Evolutionary conservation across 2,797 vertebrate species (phyloP).

Genomic region (Hylomyscus alleni): DNA sequence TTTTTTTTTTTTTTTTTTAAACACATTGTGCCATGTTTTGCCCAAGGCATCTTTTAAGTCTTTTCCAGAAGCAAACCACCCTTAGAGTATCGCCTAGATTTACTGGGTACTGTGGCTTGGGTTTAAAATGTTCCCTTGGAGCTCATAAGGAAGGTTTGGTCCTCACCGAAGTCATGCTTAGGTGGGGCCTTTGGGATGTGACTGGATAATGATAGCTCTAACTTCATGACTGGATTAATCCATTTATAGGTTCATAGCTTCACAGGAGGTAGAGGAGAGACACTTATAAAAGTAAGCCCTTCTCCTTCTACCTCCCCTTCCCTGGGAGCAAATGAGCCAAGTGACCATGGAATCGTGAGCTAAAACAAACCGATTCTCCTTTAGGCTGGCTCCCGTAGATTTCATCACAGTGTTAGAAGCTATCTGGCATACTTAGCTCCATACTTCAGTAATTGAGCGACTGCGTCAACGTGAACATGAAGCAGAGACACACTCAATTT

Average conservation of each 20-base stretch:
- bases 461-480: not conserved
- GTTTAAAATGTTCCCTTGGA: not conserved
- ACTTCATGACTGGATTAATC: not conserved
- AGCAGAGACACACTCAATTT: not conserved
- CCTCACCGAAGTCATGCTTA: not conserved
- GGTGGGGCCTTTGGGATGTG: not conserved
- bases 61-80: not conserved
- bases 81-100: not conserved
- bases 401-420: not conserved
- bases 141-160: not conserved
- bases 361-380: not conserved
- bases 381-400: not conserved
- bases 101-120: not conserved
- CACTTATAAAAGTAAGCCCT: not conserved
- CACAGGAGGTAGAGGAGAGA: not conserved
- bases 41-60: not conserved
- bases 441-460: not conserved
- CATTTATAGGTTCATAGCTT: too few relatives aligned
- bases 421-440: not conserved
- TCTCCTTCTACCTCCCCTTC: not conserved
- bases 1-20: not conserved
- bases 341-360: not conserved
- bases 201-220: not conserved
- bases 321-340: not conserved
- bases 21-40: not conserved